phyloP scores from a whole-genome alignment of 2,888 invertebrate genomes.

The Serripes groenlandicus region DNA sequence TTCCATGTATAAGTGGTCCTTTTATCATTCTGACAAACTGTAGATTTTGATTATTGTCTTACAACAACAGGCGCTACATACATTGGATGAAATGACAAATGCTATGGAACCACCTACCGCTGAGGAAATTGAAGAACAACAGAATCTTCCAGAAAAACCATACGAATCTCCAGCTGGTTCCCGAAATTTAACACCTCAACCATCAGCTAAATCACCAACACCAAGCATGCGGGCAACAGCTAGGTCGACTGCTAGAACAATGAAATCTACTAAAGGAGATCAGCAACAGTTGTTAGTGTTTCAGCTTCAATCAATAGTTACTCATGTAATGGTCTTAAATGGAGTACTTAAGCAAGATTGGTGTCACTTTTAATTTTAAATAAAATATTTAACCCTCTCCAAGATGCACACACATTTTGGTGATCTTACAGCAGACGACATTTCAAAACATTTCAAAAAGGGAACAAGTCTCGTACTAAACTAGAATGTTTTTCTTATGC shows the following conservation, averaged over 20 bases:
- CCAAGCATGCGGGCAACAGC: constrained; percentile 67
- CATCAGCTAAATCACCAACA: constrained; percentile 68
- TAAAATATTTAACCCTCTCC: too few species aligned
- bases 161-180: constrained; percentile 41
- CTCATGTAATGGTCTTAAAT: too few species aligned
- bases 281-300: constrained; percentile 13
- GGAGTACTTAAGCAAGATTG: too few species aligned
- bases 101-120: constrained; percentile 55
- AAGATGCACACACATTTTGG: too few species aligned
- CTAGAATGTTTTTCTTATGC: too few species aligned
- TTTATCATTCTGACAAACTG: too few species aligned
- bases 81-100: constrained; percentile 64
- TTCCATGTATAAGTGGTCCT: too few species aligned
- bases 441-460: too few species aligned
- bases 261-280: constrained; percentile 9
- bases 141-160: constrained; percentile 35
- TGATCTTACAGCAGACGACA: too few species aligned
- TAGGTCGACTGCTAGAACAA: constrained; percentile 46
- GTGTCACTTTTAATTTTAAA: too few species aligned
- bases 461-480: too few species aligned
- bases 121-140: constrained; percentile 36
- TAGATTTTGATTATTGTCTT: too few species aligned
- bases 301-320: not conserved
- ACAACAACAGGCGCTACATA: constrained; percentile 59
- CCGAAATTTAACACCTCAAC: constrained; percentile 61